Evolutionary conservation across 2,113 vertebrate genomes (phyloP).

Genomic region (Malurus alboscapulatus): DNA sequence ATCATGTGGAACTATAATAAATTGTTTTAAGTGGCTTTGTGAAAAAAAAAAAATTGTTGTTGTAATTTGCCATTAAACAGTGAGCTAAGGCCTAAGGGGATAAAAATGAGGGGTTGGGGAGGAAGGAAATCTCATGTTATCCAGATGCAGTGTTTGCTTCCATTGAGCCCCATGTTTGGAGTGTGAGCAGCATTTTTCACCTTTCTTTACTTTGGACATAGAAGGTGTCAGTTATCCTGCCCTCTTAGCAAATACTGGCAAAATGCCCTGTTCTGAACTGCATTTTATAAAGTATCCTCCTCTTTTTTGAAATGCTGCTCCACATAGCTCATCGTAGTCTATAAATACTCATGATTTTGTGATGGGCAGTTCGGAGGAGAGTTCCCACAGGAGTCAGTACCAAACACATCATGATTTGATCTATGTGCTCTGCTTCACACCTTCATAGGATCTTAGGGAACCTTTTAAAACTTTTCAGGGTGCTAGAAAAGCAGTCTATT

Average conservation of each 20-base stretch:
- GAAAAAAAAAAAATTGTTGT: constrained; percentile 30
- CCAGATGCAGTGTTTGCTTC: background rate
- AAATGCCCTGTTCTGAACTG: background rate
- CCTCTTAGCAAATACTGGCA: background rate
- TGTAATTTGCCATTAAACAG: background rate
- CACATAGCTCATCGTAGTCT: background rate
- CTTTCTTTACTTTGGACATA: background rate
- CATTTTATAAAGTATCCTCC: background rate
- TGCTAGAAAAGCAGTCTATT: background rate
- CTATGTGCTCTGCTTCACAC: background rate
- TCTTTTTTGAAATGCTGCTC: background rate
- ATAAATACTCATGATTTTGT: background rate
- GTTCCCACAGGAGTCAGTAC: background rate
- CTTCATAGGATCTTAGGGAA: background rate
- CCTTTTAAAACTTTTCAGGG: background rate
- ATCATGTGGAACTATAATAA: constrained; percentile 1
- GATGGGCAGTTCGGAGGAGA: background rate
- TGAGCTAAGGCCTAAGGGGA: background rate
- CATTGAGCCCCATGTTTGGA: background rate
- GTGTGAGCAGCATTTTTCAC: background rate
- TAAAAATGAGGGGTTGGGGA: background rate
- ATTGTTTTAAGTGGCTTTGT: background rate
- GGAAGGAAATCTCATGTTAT: background rate
- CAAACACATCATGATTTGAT: background rate
- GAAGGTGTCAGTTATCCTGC: background rate